These are phyloP conservation scores for Gymnocheta viridis DNA, from an alignment of 2,888 invertebrate genomes.

Conservation along the genomic window DNA sequence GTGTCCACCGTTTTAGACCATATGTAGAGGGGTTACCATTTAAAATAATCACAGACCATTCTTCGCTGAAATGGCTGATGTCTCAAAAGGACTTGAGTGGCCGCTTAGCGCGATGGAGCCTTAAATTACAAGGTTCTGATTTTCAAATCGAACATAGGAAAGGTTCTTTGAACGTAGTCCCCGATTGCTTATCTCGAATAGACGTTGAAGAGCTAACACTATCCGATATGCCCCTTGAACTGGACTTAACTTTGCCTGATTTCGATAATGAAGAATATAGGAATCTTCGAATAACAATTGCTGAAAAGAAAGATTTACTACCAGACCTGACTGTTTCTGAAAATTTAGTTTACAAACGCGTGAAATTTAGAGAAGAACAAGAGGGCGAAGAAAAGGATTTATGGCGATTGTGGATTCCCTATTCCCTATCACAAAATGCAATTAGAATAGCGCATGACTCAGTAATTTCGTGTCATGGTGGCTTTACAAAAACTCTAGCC, in stretches of 20 bases:
- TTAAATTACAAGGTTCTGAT: conserved; percentile 1
- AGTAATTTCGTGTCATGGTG: conserved; percentile 20
- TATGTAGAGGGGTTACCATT: conserved; percentile 70
- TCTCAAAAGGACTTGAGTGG: conserved; percentile 72
- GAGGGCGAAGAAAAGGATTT: conserved; percentile 5
- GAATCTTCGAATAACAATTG: neutral
- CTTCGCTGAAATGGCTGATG: conserved; percentile 71
- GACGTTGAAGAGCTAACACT: neutral
- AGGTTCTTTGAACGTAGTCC: conserved; percentile 10
- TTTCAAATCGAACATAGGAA: conserved; percentile 17
- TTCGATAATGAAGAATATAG: neutral
- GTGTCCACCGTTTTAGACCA: conserved; percentile 51
- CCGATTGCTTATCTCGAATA: conserved; percentile 7
- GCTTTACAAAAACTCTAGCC: conserved; percentile 12
- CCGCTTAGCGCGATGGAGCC: no score
- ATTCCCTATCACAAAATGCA: no score
- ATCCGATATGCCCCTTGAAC: neutral
- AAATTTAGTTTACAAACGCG: conserved; percentile 14
- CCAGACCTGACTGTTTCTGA: neutral
- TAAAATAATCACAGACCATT: conserved; percentile 53
- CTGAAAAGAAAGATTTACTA: neutral
- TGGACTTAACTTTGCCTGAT: neutral
- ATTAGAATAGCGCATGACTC: no score
- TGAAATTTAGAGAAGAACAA: conserved; percentile 1
- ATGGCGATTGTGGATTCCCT: conserved; percentile 30